Conservation (phyloP, 2,888 invertebrate genomes). For the Kryphioiulus occultus region DNA sequence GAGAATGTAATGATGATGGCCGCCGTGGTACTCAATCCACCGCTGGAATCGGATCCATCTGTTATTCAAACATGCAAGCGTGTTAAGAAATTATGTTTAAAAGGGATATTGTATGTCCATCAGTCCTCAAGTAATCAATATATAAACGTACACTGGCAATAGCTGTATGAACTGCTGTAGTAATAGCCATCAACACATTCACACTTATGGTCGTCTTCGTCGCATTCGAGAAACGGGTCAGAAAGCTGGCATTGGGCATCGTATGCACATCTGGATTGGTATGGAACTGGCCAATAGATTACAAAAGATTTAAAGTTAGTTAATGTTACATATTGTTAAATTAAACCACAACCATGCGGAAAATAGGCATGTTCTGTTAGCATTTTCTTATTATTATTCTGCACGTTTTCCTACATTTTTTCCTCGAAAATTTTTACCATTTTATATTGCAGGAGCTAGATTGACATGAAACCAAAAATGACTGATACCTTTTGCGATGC, state of each 20-base stretch:
- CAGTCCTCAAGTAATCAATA: background rate
- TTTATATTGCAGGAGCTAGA: background rate
- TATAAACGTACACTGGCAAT: background rate
- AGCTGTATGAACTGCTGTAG: background rate
- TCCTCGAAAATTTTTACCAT: background rate
- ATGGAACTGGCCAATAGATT: background rate
- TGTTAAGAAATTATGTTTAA: background rate
- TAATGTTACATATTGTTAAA: too few relatives aligned
- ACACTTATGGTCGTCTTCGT: background rate
- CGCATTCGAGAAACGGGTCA: background rate
- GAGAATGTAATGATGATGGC: background rate
- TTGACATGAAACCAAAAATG: background rate
- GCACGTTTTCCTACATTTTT: too few relatives aligned
- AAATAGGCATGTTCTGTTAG: too few relatives aligned
- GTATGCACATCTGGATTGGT: background rate
- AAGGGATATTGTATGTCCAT: background rate
- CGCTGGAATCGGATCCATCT: background rate
- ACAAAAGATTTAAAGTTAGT: background rate
- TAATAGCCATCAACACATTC: slow-evolving; percentile 4
- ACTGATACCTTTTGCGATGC: background rate
- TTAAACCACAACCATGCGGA: too few relatives aligned
- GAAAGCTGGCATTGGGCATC: slow-evolving; percentile 14
- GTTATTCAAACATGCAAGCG: background rate
- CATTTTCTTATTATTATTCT: too few relatives aligned
- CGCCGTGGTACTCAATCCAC: background rate